Evolutionary conservation across 1,140 invertebrate genomes (phyloP).

Genomic region (Lordiphosa stackelbergi): DNA sequence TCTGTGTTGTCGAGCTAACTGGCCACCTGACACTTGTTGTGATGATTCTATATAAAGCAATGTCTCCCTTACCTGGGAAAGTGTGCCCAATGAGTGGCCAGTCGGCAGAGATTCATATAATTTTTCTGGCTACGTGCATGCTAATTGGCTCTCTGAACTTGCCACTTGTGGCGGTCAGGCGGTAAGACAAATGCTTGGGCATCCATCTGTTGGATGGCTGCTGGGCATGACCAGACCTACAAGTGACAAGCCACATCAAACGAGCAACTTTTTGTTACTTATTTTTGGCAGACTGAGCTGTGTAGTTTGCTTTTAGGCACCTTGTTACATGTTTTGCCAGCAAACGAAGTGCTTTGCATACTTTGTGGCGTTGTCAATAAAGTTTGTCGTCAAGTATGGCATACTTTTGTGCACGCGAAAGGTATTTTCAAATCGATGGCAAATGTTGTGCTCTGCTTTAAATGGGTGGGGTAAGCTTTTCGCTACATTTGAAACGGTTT

Average conservation of each 20-base stretch:
- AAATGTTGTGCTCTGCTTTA: too few relatives aligned
- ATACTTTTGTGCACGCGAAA: constrained; percentile 30
- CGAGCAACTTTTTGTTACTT: neutral
- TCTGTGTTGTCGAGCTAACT: constrained; percentile 34
- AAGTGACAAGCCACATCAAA: neutral
- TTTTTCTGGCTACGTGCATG: constrained; percentile 48
- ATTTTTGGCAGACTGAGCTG: neutral
- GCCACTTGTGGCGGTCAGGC: constrained; percentile 23
- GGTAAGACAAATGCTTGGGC: neutral
- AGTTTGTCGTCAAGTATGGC: constrained; percentile 6
- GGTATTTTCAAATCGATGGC: neutral
- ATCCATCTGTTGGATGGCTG: neutral
- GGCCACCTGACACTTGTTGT: constrained; percentile 36
- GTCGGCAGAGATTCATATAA: constrained; percentile 34
- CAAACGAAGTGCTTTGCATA: constrained; percentile 13
- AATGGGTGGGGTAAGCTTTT: too few relatives aligned
- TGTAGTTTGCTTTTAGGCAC: constrained; percentile 15
- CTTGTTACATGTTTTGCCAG: constrained; percentile 1
- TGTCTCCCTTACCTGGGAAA: constrained; percentile 32
- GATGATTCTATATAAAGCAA: constrained; percentile 57
- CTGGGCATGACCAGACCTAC: neutral
- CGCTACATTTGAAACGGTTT: too few relatives aligned
- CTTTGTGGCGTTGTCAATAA: constrained; percentile 25
- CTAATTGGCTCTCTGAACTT: constrained; percentile 41
- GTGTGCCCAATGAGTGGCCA: constrained; percentile 45